Conservation (phyloP, 2,797 vertebrate species). For the Spinus pinus region DNA sequence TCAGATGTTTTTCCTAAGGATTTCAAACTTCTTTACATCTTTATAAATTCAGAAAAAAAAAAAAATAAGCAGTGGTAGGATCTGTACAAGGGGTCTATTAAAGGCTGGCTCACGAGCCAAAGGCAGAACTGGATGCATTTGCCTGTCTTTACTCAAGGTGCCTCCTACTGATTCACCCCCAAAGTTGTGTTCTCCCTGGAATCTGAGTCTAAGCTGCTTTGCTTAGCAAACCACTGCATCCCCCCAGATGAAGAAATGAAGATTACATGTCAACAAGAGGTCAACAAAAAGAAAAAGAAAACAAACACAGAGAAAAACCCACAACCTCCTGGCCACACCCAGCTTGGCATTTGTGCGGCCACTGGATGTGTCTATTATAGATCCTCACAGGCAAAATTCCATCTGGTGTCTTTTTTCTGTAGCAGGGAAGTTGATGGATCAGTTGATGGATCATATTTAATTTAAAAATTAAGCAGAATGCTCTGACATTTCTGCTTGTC, state of each 20-base stretch:
- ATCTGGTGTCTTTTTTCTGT: not conserved
- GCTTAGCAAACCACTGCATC: not conserved
- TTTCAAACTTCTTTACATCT: not conserved
- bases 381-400: not conserved
- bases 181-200: not conserved
- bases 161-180: not conserved
- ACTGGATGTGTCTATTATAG: not conserved
- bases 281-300: not conserved
- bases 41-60: not conserved
- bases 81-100: not conserved
- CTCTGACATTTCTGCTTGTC: not conserved
- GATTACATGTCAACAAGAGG: not conserved
- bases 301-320: accelerated
- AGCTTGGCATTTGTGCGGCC: not conserved
- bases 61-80: not conserved
- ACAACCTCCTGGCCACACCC: not conserved
- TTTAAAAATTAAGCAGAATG: not conserved
- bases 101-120: not conserved
- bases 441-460: not conserved
- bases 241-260: not conserved
- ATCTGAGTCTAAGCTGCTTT: not conserved
- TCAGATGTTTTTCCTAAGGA: not conserved
- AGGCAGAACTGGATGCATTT: not conserved
- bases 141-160: not conserved
- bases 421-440: not conserved